Percentiles rank a stretch among this genome's conserved stretches.
Conservation (phyloP, 2,888 invertebrate species). For the Papilio demoleus region DNA sequence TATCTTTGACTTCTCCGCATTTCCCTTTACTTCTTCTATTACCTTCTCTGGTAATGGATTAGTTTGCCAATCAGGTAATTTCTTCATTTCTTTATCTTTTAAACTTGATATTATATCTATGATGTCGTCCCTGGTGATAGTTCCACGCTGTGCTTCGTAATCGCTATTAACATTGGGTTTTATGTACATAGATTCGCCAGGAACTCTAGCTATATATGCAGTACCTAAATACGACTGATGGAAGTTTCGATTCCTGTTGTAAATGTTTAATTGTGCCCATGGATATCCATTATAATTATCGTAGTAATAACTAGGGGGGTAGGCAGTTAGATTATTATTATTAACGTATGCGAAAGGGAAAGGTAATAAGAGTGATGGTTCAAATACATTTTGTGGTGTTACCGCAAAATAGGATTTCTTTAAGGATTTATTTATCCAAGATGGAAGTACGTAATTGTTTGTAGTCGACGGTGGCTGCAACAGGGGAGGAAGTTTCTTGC, state of each 20-base stretch:
- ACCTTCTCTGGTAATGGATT: slow-evolving; percentile 59
- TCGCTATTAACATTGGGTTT: slow-evolving; percentile 49
- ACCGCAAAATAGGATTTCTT: slow-evolving; percentile 45
- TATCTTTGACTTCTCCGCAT: slow-evolving; percentile 57
- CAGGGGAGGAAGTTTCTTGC: slow-evolving; percentile 41
- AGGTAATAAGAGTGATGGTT: slow-evolving; percentile 56
- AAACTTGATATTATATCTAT: slow-evolving; percentile 39
- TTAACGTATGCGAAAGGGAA: slow-evolving; percentile 63
- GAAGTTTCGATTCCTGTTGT: slow-evolving; percentile 48
- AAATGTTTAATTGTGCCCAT: slow-evolving; percentile 52
- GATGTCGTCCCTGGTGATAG: slow-evolving; percentile 41
- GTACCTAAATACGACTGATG: slow-evolving; percentile 46
- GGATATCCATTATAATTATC: slow-evolving; percentile 48
- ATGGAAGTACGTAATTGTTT: slow-evolving; percentile 40
- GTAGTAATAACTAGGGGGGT: slow-evolving; percentile 47
- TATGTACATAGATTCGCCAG: slow-evolving; percentile 46
- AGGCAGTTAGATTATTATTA: slow-evolving; percentile 52
- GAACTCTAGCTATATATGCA: slow-evolving; percentile 44
- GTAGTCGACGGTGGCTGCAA: neutral
- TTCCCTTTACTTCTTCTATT: slow-evolving; percentile 67
- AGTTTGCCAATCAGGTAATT: slow-evolving; percentile 64
- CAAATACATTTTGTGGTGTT: slow-evolving; percentile 47
- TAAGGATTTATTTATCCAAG: slow-evolving; percentile 43
- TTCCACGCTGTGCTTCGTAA: slow-evolving; percentile 44
- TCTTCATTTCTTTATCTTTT: slow-evolving; percentile 42